Conservation (phyloP, 1,140 invertebrate species). For the Fopius arisanus region DNA sequence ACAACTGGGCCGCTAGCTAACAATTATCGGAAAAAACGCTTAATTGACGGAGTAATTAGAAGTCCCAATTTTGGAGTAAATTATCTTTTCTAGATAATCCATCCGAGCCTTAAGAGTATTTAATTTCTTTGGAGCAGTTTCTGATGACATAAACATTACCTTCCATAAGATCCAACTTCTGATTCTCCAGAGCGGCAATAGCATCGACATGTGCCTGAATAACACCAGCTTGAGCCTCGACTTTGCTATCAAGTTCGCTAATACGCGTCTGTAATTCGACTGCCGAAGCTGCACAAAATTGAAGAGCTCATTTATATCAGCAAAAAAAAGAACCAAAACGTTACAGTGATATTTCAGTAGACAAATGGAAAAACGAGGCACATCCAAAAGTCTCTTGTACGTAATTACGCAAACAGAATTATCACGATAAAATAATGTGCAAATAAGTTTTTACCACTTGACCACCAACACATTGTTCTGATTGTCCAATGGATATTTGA, state of each 20-base stretch:
- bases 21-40: too few species aligned
- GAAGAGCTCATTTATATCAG: constrained; percentile 39
- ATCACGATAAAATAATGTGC: constrained; percentile 23
- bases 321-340: not conserved
- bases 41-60: too few species aligned
- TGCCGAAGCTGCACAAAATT: constrained; percentile 56
- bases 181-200: constrained; percentile 70
- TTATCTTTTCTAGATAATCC: too few species aligned
- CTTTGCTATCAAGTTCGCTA: constrained; percentile 55
- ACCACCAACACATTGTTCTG: constrained; percentile 45
- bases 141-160: constrained; percentile 54
- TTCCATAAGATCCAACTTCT: constrained; percentile 74
- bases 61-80: too few species aligned
- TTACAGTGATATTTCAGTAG: too few species aligned
- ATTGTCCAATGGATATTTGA: constrained; percentile 41
- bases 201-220: constrained; percentile 67
- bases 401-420: constrained; percentile 24
- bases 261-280: constrained; percentile 57
- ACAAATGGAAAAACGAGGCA: too few species aligned
- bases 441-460: not conserved
- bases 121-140: not conserved
- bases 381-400: not conserved
- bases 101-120: too few species aligned
- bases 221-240: constrained; percentile 57
- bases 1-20: too few species aligned